Evolutionary conservation across 2,888 invertebrate species (phyloP).

Genomic region (Euclidia mi): DNA sequence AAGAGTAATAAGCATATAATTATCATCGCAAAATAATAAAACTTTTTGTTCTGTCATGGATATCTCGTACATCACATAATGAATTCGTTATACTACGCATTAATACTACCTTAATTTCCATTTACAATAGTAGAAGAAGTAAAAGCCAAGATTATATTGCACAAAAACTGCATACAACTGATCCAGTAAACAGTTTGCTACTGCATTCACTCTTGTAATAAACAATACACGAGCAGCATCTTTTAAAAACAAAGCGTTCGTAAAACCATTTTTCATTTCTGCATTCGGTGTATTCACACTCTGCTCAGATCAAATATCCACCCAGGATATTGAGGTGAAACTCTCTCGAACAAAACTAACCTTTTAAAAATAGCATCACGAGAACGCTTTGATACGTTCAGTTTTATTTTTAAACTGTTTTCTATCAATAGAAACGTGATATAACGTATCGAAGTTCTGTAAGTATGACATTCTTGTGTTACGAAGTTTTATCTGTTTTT

Average conservation of each 20-base stretch:
- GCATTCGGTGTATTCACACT: constrained; percentile 9
- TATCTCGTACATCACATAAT: too few relatives aligned
- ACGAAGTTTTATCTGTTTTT: not conserved
- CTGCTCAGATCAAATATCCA: constrained; percentile 24
- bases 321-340: constrained; percentile 16
- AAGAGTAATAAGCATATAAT: too few relatives aligned
- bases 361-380: constrained; percentile 24
- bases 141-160: too few relatives aligned
- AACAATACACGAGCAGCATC: not conserved
- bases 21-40: too few relatives aligned
- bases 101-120: too few relatives aligned
- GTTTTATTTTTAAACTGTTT: constrained; percentile 16
- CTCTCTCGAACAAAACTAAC: constrained; percentile 17
- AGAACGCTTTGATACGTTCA: constrained; percentile 11
- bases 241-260: constrained; percentile 10
- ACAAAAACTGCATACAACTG: too few relatives aligned
- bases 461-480: constrained; percentile 5
- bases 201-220: too few relatives aligned
- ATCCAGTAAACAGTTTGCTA: too few relatives aligned
- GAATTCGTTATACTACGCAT: too few relatives aligned
- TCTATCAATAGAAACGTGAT: constrained; percentile 17
- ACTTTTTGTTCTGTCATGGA: too few relatives aligned
- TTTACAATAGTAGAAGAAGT: too few relatives aligned
- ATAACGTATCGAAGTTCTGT: constrained; percentile 7
- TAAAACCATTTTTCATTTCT: constrained; percentile 17